Conservation (phyloP, 2,113 vertebrate genomes). For the Plestiodon gilberti region DNA sequence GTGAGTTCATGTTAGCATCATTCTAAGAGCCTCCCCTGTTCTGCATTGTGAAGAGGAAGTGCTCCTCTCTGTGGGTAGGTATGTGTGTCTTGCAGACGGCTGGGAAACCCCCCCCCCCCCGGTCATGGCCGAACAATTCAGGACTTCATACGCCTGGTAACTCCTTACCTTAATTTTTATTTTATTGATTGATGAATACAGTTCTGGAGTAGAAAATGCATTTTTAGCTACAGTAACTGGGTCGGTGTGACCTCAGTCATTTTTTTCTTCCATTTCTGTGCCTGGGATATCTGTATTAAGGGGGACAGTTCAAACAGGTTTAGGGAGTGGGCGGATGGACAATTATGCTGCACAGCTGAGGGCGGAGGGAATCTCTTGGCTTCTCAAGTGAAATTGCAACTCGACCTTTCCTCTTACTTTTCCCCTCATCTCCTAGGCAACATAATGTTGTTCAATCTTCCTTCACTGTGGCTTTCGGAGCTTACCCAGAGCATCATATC, state of each 20-base stretch:
- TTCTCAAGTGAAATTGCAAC: neutral
- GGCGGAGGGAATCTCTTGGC: neutral
- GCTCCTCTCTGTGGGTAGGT: neutral
- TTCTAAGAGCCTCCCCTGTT: neutral
- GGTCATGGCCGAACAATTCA: neutral
- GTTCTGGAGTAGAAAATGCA: neutral
- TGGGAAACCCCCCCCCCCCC: neutral
- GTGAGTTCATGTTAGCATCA: neutral
- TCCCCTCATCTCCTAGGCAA: neutral
- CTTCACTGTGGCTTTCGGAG: neutral
- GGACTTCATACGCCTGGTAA: neutral
- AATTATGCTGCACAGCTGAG: neutral
- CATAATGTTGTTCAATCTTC: neutral
- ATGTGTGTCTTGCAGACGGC: neutral
- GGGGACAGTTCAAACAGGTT: neutral
- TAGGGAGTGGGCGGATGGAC: neutral
- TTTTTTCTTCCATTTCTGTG: neutral
- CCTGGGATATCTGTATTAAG: neutral
- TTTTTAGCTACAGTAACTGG: neutral
- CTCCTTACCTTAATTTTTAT: neutral
- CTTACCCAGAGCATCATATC: neutral
- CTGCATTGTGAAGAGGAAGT: conserved; percentile 9
- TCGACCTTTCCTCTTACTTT: neutral
- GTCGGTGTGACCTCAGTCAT: neutral
- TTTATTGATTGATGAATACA: neutral